phyloP scores from a whole-genome alignment of 2,113 vertebrate genomes.

The Istiophorus platypterus region DNA sequence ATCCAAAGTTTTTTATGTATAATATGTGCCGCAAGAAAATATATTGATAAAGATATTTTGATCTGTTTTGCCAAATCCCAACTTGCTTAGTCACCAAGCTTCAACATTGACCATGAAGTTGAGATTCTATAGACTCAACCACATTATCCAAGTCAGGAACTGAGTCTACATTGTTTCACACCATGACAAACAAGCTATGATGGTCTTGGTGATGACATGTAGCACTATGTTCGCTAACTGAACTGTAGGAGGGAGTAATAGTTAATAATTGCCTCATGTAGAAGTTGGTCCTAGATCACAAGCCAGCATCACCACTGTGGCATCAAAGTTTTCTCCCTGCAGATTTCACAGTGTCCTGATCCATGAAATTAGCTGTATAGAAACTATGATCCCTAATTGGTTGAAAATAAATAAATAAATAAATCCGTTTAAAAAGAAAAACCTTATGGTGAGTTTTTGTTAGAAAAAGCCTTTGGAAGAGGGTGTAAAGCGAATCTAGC shows the following conservation, averaged over 20 bases:
- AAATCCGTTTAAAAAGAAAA: no score
- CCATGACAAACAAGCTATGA: neutral
- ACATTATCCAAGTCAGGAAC: neutral
- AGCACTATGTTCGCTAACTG: neutral
- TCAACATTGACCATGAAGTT: no score
- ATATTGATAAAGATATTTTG: no score
- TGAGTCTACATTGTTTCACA: neutral
- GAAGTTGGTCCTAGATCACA: slow-evolving; percentile 38
- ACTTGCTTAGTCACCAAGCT: no score
- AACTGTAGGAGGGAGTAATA: no score
- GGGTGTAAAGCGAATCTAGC: slow-evolving; percentile 53
- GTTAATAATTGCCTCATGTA: no score
- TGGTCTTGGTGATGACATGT: neutral
- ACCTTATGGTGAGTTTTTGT: slow-evolving; percentile 55
- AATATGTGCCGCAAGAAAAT: no score
- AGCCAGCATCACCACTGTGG: slow-evolving; percentile 34
- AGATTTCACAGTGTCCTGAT: slow-evolving; percentile 45
- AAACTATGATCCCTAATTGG: slow-evolving; percentile 63
- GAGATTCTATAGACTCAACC: no score
- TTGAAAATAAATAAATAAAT: slow-evolving; percentile 16
- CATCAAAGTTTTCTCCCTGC: slow-evolving; percentile 48
- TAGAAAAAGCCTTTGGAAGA: slow-evolving; percentile 62
- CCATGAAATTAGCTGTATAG: slow-evolving; percentile 40
- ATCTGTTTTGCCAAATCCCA: no score
- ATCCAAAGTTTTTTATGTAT: no score